phyloP scores from a whole-genome alignment of 2,113 vertebrate species.

The Nycticryphes semicollaris region DNA sequence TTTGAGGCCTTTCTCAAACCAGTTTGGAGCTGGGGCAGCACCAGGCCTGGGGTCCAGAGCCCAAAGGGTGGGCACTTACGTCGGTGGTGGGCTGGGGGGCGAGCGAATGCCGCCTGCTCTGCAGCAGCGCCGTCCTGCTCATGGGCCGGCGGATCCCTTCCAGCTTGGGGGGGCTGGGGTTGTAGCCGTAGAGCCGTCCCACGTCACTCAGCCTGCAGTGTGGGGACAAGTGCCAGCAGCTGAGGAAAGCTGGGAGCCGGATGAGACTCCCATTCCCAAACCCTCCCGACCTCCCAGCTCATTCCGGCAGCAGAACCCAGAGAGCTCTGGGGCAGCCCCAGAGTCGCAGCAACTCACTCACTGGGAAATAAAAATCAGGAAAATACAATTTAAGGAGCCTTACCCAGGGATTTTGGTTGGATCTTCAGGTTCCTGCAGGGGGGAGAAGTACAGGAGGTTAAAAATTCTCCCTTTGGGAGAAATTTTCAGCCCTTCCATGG shows the following conservation, averaged over 20 bases:
- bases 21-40: neutral
- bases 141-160: constrained; percentile 67
- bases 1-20: rapidly evolving
- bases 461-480: neutral
- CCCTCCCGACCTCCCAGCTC: neutral
- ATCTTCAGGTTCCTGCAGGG: constrained; percentile 79
- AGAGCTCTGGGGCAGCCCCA: too few relatives aligned
- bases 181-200: constrained; percentile 70
- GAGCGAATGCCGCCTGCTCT: constrained; percentile 51
- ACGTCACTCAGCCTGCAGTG: constrained; percentile 45
- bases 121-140: constrained; percentile 69
- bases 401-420: constrained; percentile 58
- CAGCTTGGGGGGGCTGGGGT: constrained; percentile 66
- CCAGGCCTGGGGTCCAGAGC: too few relatives aligned
- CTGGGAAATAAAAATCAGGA: neutral
- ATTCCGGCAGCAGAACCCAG: rapidly evolving
- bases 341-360: neutral
- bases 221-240: rapidly evolving
- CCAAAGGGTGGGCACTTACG: neutral
- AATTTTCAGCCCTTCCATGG: rapidly evolving
- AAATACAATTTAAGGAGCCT: neutral
- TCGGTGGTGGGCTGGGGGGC: neutral
- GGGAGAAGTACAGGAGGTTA: neutral
- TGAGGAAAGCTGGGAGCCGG: neutral
- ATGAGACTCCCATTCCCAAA: neutral